phyloP scores from a whole-genome alignment of 2,888 invertebrate species.

The Chironomus tentans region DNA sequence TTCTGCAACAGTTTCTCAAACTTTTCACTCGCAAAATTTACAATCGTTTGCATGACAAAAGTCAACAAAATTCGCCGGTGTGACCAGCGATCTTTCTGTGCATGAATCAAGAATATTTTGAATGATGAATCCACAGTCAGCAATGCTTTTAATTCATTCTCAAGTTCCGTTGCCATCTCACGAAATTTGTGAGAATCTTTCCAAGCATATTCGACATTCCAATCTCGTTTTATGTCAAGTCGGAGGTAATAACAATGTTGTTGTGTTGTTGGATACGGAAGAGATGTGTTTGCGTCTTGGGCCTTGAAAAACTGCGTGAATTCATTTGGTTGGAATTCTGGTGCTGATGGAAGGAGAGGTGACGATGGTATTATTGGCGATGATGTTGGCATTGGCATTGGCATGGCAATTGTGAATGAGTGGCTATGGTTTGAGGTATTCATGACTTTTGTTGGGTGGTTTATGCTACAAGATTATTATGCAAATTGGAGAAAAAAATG shows the following conservation, averaged over 20 bases:
- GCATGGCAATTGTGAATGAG: background rate
- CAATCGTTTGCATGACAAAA: background rate
- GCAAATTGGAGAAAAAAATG: too few species aligned
- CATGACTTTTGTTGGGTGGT: too few species aligned
- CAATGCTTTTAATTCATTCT: background rate
- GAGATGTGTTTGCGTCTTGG: background rate
- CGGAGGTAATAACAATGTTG: background rate
- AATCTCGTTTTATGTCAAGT: background rate
- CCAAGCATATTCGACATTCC: background rate
- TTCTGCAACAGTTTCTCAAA: background rate
- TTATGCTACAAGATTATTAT: too few species aligned
- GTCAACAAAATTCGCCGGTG: background rate
- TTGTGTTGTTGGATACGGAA: background rate
- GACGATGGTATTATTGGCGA: background rate
- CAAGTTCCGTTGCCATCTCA: background rate
- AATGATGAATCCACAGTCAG: background rate
- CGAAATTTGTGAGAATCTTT: background rate
- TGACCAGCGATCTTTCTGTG: background rate
- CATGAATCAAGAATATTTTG: background rate
- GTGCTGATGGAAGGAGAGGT: background rate
- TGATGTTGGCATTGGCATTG: background rate
- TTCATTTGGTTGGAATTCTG: background rate
- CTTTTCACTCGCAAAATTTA: background rate
- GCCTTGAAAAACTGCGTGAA: background rate
- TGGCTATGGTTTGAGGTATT: background rate